phyloP scores from a whole-genome alignment of 2,888 invertebrate species.

The Drosophila mimica region DNA sequence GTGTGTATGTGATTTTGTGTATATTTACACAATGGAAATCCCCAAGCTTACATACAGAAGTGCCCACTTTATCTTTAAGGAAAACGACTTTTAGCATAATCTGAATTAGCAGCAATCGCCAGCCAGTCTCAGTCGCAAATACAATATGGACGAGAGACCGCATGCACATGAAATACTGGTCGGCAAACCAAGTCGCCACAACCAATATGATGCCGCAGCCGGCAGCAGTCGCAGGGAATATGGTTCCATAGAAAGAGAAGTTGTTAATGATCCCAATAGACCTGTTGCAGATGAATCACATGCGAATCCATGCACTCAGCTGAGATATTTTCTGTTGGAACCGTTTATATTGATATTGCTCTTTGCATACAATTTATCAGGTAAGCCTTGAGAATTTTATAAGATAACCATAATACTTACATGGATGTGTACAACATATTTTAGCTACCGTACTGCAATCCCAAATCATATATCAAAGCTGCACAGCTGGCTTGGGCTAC shows the following conservation, averaged over 20 bases:
- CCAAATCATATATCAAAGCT: slow-evolving; percentile 89
- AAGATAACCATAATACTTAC: background rate
- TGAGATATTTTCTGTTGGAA: slow-evolving; percentile 70
- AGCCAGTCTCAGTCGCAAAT: slow-evolving; percentile 43
- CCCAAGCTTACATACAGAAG: slow-evolving; percentile 30
- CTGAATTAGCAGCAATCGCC: slow-evolving; percentile 9
- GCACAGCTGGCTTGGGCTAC: slow-evolving; percentile 87
- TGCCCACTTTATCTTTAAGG: slow-evolving; percentile 58
- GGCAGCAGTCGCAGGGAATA: background rate
- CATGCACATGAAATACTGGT: slow-evolving; percentile 61
- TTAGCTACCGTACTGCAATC: slow-evolving; percentile 87
- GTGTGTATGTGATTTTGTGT: background rate
- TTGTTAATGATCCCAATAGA: background rate
- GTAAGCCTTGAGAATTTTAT: slow-evolving; percentile 48
- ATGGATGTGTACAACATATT: slow-evolving; percentile 14
- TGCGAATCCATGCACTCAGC: slow-evolving; percentile 1
- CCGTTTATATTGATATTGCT: slow-evolving; percentile 79
- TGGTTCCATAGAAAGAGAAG: slow-evolving; percentile 3
- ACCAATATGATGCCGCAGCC: slow-evolving; percentile 4
- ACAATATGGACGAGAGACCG: slow-evolving; percentile 64
- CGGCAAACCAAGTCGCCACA: slow-evolving; percentile 31
- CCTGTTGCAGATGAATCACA: background rate
- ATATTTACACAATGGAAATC: slow-evolving; percentile 37
- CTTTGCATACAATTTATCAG: slow-evolving; percentile 82
- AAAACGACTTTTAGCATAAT: slow-evolving; percentile 14